Conservation (phyloP, 2,888 invertebrate species). For the Agrypnus murinus region DNA sequence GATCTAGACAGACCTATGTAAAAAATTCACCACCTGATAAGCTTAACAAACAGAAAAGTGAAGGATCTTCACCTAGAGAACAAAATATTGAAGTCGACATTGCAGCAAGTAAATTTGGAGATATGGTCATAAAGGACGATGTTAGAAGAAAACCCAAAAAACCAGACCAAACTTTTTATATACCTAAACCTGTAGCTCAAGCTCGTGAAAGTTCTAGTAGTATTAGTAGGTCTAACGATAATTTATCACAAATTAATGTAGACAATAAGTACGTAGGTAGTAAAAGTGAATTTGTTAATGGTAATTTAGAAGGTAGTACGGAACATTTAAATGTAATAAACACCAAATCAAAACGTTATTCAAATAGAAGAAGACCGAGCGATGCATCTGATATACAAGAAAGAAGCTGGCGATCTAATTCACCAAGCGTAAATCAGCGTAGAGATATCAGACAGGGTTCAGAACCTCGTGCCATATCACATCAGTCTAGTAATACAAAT, state of each 20-base stretch:
- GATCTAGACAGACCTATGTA: conserved; percentile 57
- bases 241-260: conserved; percentile 40
- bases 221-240: conserved; percentile 55
- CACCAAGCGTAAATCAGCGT: conserved; percentile 57
- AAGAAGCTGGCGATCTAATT: conserved; percentile 62
- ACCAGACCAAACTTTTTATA: conserved; percentile 75
- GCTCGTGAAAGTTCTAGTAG: conserved; percentile 57
- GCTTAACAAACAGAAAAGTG: conserved; percentile 59
- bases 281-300: conserved; percentile 46
- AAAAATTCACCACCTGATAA: conserved; percentile 54
- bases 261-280: conserved; percentile 42
- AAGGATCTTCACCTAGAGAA: conserved; percentile 62
- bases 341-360: conserved; percentile 61
- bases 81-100: conserved; percentile 61
- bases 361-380: conserved; percentile 58
- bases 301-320: conserved; percentile 47
- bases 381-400: conserved; percentile 58
- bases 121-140: conserved; percentile 56
- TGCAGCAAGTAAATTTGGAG: conserved; percentile 57
- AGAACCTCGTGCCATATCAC: conserved; percentile 77
- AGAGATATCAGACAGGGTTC: conserved; percentile 76
- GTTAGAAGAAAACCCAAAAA: conserved; percentile 70
- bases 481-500: conserved; percentile 54
- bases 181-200: conserved; percentile 72
- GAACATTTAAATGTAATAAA: conserved; percentile 38